These are phyloP conservation scores for Drosophila cyrtoloma DNA, from an alignment of 2,888 invertebrate genomes.

Conservation along the genomic window DNA sequence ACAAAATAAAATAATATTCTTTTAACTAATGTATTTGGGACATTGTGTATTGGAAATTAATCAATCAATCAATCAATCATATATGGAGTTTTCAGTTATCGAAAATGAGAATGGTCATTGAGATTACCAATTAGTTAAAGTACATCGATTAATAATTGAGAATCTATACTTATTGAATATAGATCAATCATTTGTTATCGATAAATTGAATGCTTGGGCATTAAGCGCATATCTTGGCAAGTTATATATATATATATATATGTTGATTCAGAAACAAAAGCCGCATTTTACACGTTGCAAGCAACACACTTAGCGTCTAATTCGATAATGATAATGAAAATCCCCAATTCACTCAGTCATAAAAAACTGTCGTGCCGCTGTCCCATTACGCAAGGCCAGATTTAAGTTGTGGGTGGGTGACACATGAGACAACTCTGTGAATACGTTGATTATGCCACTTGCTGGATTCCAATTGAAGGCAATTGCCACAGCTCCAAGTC, in stretches of 20 bases:
- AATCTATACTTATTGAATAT: neutral
- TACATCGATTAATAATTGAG: neutral
- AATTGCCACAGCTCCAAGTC: conserved; percentile 15
- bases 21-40: neutral
- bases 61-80: neutral
- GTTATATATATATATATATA: neutral
- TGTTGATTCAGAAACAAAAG: neutral
- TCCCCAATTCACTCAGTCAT: conserved; percentile 6
- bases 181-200: neutral
- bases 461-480: conserved; percentile 17
- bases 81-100: neutral
- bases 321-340: conserved; percentile 33
- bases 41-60: neutral
- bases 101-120: neutral
- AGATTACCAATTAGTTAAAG: neutral
- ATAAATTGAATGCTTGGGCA: neutral
- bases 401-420: conserved; percentile 9
- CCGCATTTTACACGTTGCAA: conserved; percentile 2
- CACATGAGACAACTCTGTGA: neutral
- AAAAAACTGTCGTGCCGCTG: conserved; percentile 19
- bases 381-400: conserved; percentile 17
- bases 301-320: conserved; percentile 35
- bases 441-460: conserved; percentile 8
- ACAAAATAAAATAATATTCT: neutral
- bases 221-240: neutral